Base-by-base conservation (phyloP, 2,888 invertebrate species). In the Nomada lathburiana region DNA sequence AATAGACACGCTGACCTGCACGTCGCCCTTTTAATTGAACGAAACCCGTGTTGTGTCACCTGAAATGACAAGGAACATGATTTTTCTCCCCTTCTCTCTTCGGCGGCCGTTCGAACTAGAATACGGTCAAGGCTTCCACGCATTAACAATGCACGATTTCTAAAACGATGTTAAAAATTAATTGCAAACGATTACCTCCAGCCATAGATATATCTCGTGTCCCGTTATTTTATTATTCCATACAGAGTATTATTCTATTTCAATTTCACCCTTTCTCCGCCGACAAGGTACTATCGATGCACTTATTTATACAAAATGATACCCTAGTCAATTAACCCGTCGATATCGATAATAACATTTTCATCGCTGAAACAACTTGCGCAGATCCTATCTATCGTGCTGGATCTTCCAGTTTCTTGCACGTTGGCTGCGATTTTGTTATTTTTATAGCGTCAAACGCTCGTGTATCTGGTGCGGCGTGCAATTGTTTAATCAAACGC, bases 61-160 rank as follows among this genome's bases (percentile, higher is more conserved):
- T 53, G 69, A 53, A 68, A 81, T 81, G 64, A 10, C 65, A 42
- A n/a, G 62, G 26, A 62, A 80, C 59, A 26, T 13, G 13, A 4
- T 53, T 7, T 42, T 18, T 69, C 36, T 53, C 26, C 13, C 36
- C 53, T 36, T 36, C 59, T 42, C 18, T 64, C 60, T 62, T 47
- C 36, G 18, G 26, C 42, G 16, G 13, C 4, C 23, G 11, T 1
- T 64, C 16, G n/a, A 73, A 69, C 63, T 60, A 16, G 60, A 77
- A 76, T 74, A 82, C 76, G 82, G 83, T 74, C 83, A 81, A 83
- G 81, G 82, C 36, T 53, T 71, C 26, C 16, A 13, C 11, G 11
- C 57, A 74, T 80, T 3, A 63, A 70, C 55, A 53, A 20, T 26
- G 62, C 55, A 63, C 65, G 86, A 84, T 82, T 80, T 79, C 82